A percentile compares a stretch with the other conserved stretches of the same genome.
These are phyloP conservation scores for Columba guinea DNA, from an alignment of 2,797 vertebrate species.

Conservation along the genomic window DNA sequence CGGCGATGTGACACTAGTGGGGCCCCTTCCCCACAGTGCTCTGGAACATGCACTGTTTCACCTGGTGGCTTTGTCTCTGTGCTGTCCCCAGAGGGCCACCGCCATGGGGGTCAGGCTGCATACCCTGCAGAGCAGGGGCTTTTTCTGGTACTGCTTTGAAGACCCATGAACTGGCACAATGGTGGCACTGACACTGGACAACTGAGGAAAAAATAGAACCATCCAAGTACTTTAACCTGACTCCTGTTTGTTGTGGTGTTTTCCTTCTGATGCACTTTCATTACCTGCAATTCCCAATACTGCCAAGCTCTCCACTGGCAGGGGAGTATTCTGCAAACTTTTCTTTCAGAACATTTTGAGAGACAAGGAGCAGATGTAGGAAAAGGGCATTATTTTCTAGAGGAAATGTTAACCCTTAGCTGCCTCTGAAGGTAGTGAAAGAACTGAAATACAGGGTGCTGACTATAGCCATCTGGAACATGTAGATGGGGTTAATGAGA, in stretches of 20 bases:
- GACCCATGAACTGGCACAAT: rapidly evolving
- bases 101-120: background rate
- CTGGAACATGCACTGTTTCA: rapidly evolving
- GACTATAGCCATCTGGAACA: background rate
- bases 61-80: background rate
- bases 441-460: background rate
- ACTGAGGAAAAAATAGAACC: background rate
- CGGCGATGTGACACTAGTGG: background rate
- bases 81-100: background rate
- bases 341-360: background rate
- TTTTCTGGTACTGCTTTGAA: background rate
- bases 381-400: background rate
- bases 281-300: background rate
- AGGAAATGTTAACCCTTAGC: background rate
- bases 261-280: background rate
- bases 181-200: rapidly evolving
- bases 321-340: background rate
- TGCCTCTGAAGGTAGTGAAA: background rate
- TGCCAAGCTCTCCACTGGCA: background rate
- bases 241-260: background rate
- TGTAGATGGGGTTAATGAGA: background rate
- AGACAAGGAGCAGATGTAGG: background rate
- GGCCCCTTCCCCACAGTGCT: background rate
- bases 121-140: rapidly evolving
- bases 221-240: background rate